These are phyloP conservation scores for Batillaria attramentaria DNA, from an alignment of 1,140 invertebrate species.

Conservation along the genomic window DNA sequence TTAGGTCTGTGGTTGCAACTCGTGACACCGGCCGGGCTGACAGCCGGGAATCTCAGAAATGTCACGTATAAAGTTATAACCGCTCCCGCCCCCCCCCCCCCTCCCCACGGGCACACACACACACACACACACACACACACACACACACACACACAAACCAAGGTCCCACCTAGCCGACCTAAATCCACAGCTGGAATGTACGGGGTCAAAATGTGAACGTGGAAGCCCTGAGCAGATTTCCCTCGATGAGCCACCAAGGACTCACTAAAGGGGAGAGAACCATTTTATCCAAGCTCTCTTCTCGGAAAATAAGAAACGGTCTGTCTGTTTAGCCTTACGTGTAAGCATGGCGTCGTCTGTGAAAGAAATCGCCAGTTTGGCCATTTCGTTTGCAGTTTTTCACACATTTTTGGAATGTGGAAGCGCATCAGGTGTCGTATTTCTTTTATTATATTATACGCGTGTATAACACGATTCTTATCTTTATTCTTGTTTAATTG, in stretches of 20 bases:
- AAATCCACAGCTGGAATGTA: not conserved
- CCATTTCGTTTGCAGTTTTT: slow-evolving; percentile 26
- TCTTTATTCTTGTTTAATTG: not conserved
- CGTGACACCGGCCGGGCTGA: no score
- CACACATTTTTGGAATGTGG: not conserved
- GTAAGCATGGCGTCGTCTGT: slow-evolving; percentile 34
- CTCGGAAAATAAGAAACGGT: not conserved
- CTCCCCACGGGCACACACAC: slow-evolving; percentile 1
- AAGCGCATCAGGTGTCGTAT: not conserved
- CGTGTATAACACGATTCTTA: no score
- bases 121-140: slow-evolving; percentile 23
- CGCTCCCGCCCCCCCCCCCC: no score
- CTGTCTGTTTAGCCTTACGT: slow-evolving; percentile 33
- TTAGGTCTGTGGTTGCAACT: no score
- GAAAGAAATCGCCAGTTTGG: not conserved
- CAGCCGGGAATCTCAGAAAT: no score
- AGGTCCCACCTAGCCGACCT: not conserved
- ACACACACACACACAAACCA: slow-evolving; percentile 14
- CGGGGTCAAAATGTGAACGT: not conserved
- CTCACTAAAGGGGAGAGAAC: not conserved
- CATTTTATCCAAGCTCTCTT: not conserved
- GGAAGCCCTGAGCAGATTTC: not conserved
- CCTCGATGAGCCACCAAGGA: not conserved
- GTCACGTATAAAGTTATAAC: no score
- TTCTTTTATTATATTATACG: no score